Evolutionary conservation across 2,113 vertebrate species (phyloP), one percentile per base, ranked within the genome.

Genomic region (Oryzias celebensis): DNA sequence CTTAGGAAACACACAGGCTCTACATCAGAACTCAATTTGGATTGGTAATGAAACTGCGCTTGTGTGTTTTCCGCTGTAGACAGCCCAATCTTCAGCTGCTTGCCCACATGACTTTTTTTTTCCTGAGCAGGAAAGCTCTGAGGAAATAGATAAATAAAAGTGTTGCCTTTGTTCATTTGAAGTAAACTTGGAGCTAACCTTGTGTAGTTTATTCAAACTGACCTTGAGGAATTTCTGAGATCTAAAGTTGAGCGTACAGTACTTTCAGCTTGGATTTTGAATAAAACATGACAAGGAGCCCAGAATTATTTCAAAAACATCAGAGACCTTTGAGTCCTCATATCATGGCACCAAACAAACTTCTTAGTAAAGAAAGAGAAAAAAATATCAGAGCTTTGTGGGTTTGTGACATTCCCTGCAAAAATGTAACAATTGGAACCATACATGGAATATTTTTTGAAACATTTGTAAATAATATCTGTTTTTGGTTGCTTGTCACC

Each of bases 1-100:
- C 84, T 73, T 73, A 72, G 84, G 31, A 85, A 91, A 91, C 84
- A 90, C 77, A 89, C 85, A 86, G 84, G 84, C 88, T 89, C 87
- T 81, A 89, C 82, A 89, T 89, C 87, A 90, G 81, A 91, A 91
- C 89, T 91, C 90, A 90, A 89, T 91, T 91, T 91, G 88, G 82
- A 76, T 85, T 83, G 85, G 88, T 91, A 92, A 92, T 93, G 90
- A 92, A 88, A 87, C 88, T 85, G 75, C 75, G 87, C 90, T 87
- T 83, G 75, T 88, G 84, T 86, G 85, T 90, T 90, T 92, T 87
- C 89, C 86, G 80, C 72, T 89, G 87, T 88, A 91, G 89, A 91
- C 87, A 88, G 85, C 65, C 89, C 89, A 89, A 91, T 91, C 87
- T 91, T 84, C 84, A 86, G 77, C 77, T 76, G 81, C 79, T 79